These are phyloP conservation scores for Tachina grossa DNA, from an alignment of 2,888 invertebrate genomes.

Conservation along the genomic window DNA sequence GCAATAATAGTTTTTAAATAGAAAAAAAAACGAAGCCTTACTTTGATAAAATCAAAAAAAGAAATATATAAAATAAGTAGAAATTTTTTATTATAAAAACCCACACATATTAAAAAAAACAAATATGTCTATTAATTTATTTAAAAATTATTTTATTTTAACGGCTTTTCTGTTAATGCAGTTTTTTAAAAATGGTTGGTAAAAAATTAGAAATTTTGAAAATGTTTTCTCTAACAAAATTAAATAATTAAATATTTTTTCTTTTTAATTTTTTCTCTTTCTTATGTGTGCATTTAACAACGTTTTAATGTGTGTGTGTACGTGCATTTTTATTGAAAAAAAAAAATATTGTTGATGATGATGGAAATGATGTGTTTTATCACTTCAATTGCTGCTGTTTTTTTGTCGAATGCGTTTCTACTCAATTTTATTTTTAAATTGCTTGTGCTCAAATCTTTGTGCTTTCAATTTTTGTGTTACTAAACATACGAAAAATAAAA, in stretches of 20 bases:
- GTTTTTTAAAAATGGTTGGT: slow-evolving; percentile 77
- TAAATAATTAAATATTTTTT: slow-evolving; percentile 12
- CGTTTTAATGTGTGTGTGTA: neutral
- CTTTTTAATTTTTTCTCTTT: neutral
- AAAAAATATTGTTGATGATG: slow-evolving; percentile 29
- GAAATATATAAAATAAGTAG: neutral
- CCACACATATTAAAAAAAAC: slow-evolving; percentile 13
- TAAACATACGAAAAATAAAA: slow-evolving; percentile 22
- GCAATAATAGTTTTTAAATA: slow-evolving; percentile 44
- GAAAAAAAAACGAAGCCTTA: slow-evolving; percentile 53
- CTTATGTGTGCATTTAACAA: neutral
- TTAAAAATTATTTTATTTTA: slow-evolving; percentile 61
- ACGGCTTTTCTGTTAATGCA: slow-evolving; percentile 73
- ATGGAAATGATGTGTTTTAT: slow-evolving; percentile 47
- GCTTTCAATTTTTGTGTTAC: slow-evolving; percentile 19
- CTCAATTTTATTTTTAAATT: neutral
- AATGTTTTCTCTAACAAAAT: neutral
- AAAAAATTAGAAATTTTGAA: slow-evolving; percentile 14
- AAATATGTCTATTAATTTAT: slow-evolving; percentile 55
- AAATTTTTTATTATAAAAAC: slow-evolving; percentile 4
- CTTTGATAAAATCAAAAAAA: slow-evolving; percentile 33
- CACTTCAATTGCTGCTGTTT: slow-evolving; percentile 24
- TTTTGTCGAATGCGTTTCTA: neutral
- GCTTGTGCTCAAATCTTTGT: slow-evolving; percentile 13
- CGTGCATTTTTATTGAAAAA: neutral